Conservation (phyloP, 2,113 vertebrate genomes). For the Vidua chalybeata region DNA sequence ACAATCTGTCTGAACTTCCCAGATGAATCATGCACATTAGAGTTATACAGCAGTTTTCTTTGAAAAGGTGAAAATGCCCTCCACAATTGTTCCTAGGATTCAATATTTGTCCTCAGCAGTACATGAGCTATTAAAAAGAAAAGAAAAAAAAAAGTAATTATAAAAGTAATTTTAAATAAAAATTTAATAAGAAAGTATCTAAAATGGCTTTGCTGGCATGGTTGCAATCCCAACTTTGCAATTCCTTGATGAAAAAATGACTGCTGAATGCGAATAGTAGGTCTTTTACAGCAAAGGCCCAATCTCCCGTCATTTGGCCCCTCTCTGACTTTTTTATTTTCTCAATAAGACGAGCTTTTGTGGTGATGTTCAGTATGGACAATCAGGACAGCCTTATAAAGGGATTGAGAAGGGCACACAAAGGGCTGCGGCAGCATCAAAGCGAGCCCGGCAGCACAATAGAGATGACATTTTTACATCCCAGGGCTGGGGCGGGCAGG, state of each 20-base stretch:
- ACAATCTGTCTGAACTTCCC: not conserved
- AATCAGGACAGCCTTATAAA: slow-evolving; percentile 80
- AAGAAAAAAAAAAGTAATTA: not conserved
- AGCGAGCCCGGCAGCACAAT: slow-evolving; percentile 76
- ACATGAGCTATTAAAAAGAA: rapidly evolving
- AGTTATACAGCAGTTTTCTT: not conserved
- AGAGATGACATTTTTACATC: slow-evolving; percentile 86
- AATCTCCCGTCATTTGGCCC: slow-evolving; percentile 45
- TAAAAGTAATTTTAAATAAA: not conserved
- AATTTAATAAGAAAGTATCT: not conserved
- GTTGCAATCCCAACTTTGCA: not conserved
- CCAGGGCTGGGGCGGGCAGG: slow-evolving; percentile 72
- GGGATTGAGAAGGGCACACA: slow-evolving; percentile 79
- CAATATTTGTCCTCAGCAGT: not conserved
- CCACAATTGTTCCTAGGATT: not conserved
- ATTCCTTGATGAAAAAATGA: not conserved
- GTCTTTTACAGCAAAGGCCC: slow-evolving; percentile 41
- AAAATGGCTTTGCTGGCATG: not conserved
- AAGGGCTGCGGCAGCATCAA: slow-evolving; percentile 81
- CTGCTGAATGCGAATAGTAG: slow-evolving; percentile 12
- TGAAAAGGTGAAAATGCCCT: not conserved
- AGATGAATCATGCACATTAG: not conserved
- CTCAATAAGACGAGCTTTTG: slow-evolving; percentile 44
- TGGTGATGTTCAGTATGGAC: slow-evolving; percentile 59
- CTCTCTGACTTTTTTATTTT: slow-evolving; percentile 66